Evolutionary conservation across 1,140 invertebrate species (phyloP).

Genomic region (Ptiloglossa arizonensis): DNA sequence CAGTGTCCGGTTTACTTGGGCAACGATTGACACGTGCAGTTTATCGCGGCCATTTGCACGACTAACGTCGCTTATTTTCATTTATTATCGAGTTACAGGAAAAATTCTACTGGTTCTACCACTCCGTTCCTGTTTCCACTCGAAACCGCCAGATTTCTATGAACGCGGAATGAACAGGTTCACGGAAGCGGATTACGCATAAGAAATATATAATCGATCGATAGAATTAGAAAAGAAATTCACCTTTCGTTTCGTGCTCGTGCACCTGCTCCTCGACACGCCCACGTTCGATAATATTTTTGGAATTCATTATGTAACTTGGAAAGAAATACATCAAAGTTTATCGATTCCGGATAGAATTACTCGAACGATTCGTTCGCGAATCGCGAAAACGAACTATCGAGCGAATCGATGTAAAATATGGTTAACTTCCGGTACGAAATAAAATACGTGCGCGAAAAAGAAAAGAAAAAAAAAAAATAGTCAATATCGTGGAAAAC

Average conservation of each 20-base stretch:
- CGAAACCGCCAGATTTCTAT: background rate
- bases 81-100: background rate
- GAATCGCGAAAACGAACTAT: too few species aligned
- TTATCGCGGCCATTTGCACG: background rate
- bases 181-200: background rate
- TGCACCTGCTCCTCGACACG: background rate
- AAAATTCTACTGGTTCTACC: background rate
- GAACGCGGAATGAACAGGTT: background rate
- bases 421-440: too few species aligned
- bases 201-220: too few species aligned
- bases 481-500: too few species aligned
- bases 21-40: background rate
- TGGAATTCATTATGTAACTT: slow-evolving; percentile 10
- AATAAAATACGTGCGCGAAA: too few species aligned
- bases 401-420: too few species aligned
- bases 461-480: too few species aligned
- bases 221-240: background rate
- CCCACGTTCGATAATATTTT: slow-evolving; percentile 17
- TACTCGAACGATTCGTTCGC: background rate
- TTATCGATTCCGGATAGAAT: background rate
- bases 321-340: background rate
- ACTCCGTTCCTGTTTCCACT: too few species aligned
- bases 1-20: background rate
- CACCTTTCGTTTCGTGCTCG: background rate
- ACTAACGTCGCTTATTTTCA: background rate